Percentiles rank a stretch among this genome's conserved stretches.
phyloP scores from a whole-genome alignment of 2,888 invertebrate species.

The Diarsia brunnea region DNA sequence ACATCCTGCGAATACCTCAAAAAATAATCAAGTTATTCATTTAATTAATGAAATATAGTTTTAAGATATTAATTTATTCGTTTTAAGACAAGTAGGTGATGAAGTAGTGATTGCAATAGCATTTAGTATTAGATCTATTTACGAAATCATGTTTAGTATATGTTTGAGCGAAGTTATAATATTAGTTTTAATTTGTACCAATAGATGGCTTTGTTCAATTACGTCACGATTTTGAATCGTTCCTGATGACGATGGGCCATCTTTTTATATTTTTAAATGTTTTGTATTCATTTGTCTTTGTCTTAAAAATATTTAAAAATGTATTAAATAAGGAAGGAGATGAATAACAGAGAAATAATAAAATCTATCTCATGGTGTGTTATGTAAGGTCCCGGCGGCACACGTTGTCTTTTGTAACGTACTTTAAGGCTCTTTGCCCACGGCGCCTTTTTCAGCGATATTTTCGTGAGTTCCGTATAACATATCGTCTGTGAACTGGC shows the following conservation, averaged over 20 bases:
- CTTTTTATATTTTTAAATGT: too few relatives aligned
- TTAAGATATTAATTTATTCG: conserved; percentile 12
- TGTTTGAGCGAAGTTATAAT: too few relatives aligned
- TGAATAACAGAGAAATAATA: conserved; percentile 9
- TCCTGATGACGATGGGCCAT: too few relatives aligned
- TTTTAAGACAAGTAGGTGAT: conserved; percentile 22
- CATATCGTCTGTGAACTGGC: too few relatives aligned
- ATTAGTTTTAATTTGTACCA: too few relatives aligned
- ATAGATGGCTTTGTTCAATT: too few relatives aligned
- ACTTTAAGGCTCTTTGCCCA: not conserved
- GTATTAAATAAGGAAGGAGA: too few relatives aligned
- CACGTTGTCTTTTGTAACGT: not conserved
- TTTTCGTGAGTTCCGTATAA: not conserved
- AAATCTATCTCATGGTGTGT: conserved; percentile 37
- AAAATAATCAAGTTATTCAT: conserved; percentile 35
- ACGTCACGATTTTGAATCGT: too few relatives aligned
- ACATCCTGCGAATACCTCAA: not conserved
- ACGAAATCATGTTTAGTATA: conserved; percentile 47
- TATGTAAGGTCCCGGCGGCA: not conserved
- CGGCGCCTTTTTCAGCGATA: not conserved
- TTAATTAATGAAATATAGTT: conserved; percentile 1
- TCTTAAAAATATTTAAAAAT: too few relatives aligned
- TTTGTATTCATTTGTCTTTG: too few relatives aligned
- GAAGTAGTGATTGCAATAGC: conserved; percentile 47
- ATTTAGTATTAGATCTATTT: conserved; percentile 33